Evolutionary conservation across 2,888 invertebrate species (phyloP), one percentile per base, ranked within the genome.

Genomic region (Diplolepis rosae): DNA sequence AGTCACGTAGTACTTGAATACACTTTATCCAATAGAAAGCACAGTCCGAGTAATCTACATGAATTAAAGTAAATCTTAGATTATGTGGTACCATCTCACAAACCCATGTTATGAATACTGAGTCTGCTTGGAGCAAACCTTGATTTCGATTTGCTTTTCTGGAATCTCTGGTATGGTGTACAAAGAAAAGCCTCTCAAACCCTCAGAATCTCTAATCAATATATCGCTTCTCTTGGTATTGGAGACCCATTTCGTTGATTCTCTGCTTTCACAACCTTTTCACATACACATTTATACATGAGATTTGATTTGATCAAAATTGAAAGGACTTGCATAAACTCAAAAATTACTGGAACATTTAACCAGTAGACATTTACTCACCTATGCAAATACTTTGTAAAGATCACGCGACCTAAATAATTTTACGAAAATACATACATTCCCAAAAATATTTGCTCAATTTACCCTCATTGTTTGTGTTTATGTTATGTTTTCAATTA

Each of bases 231-330:
- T 5, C 5, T 24, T 52, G 69, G 65, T 69, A 69, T 69, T 65
- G 69, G 69, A 54, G 65, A 39, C 69, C 50, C 69, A 65, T 51
- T 22, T 51, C 69, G 65, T 69, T 65, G 69, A 69, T 69, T 69
- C 65, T 51, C 32, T 42, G 50, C 45, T 54, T 48, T 65, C 30
- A 22, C 48, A 15, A 18, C 18, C 45, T 15, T 45, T 45, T 45
- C 45, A 45, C 6, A 9, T 18, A 22, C 18, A 45, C 15, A 2
- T 6, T 7, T 18, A 39, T n/a, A 42, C n/a, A 18, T 18, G 18
- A 18, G 18, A 45, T 22, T 18, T 18, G 45, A 1, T 45, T 18
- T 18, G 15, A 45, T 15, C 15, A 45, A 45, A 45, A 45, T 45
- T 18, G 45, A 18, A 18, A 45, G 45, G 18, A 45, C 7, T 18